phyloP scores from a whole-genome alignment of 2,888 invertebrate genomes.

The Lamellibrachia satsuma region DNA sequence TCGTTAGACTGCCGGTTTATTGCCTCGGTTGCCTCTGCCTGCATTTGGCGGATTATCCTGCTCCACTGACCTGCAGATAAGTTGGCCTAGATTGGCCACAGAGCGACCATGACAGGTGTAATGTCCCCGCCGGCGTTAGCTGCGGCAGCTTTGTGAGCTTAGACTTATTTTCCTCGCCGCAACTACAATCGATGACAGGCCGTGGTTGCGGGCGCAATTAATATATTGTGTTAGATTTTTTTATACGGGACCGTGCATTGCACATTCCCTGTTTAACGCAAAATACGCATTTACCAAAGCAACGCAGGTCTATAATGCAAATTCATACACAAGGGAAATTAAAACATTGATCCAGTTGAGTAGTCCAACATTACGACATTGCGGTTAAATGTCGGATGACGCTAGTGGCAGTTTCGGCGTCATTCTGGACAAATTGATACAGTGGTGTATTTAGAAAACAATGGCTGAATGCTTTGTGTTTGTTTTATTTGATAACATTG shows the following conservation, averaged over 20 bases:
- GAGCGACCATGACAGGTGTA: constrained; percentile 1
- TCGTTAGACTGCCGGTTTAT: not conserved
- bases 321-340: not conserved
- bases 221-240: not conserved
- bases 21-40: not conserved
- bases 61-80: not conserved
- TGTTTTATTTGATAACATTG: too few relatives aligned
- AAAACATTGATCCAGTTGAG: not conserved
- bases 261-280: not conserved
- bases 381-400: not conserved
- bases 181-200: not conserved
- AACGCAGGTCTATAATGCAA: not conserved
- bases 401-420: not conserved
- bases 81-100: not conserved
- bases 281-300: not conserved
- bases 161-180: not conserved
- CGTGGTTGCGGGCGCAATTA: not conserved
- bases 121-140: not conserved
- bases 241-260: not conserved
- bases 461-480: too few relatives aligned
- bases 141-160: not conserved
- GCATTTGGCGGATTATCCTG: not conserved
- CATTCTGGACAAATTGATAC: not conserved
- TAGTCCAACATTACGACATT: not conserved
- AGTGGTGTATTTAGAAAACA: too few relatives aligned